Base-by-base conservation (phyloP, 2,113 vertebrate species). In the Hydropotes inermis region DNA sequence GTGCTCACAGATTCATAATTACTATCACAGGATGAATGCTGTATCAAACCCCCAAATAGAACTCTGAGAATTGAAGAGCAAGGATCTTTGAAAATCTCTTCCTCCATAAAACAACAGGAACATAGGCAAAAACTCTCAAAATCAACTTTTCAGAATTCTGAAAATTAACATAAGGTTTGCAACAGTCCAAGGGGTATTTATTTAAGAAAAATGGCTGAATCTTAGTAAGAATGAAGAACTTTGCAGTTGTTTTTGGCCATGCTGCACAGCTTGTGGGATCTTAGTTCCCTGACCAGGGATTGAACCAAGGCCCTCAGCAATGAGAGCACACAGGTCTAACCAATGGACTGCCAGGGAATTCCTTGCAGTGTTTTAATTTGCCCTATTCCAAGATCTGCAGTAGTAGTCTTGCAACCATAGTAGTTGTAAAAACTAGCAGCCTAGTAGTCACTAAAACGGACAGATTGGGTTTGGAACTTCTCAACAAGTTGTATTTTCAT, bases 121-220 rank as follows among this genome's bases (percentile, higher is more conserved):
- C 12, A 82, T 16, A 58, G 45, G 39, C 50, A 95, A 89, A 87
- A 95, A n/a, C 39, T 6, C 27, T 57, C 54, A 91, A 30, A 90
- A 90, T 57, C 82, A 94, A 92, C n/a, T 76, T 94, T 95, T 94
- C 57, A 91, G 78, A 83, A 82, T 10, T 92, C 30, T 81, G 17
- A 87, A 93, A 88, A 94, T 36, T 83, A 79, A 90, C 25, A 88
- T 70, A 74, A 82, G 82, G 25, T 78, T 92, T 90, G 7, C 1
- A 95, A 47, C 3, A 87, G 55, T 33, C 16, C 70, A 84, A 84
- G 8, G 13, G 74, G 12, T 47, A 78, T 94, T 89, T 83, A 88
- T 58, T 89, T 25, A 64, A 89, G 70, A 74, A 70, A 93, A 76
- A 85, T 78, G 13, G 12, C 30, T 55, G 67, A 95, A 47, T 92